Conservation (phyloP, 1,140 invertebrate species). For the Brachionus asplanchnoidis region DNA sequence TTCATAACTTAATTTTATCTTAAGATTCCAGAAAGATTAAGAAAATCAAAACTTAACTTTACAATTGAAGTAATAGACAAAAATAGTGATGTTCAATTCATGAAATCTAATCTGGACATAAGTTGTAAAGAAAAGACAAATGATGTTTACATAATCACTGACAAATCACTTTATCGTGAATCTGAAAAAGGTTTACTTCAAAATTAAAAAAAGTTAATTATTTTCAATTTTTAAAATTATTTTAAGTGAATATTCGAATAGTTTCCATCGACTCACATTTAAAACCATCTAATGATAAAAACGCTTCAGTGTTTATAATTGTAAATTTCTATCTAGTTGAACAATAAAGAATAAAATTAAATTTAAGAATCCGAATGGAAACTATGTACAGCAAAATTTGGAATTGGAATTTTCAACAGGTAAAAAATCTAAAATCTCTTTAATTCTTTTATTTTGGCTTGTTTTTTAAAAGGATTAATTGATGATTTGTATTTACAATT, state of each 20-base stretch:
- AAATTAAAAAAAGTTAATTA: not conserved
- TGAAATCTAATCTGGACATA: not conserved
- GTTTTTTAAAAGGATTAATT: not conserved
- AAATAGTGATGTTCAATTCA: not conserved
- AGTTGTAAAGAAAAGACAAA: not conserved
- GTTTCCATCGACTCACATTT: conserved; percentile 4
- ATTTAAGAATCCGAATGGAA: not conserved
- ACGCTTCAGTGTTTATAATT: not conserved
- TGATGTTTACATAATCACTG: not conserved
- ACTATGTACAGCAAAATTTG: not conserved
- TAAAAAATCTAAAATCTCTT: not conserved
- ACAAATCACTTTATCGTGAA: conserved; percentile 3
- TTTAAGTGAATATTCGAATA: not conserved
- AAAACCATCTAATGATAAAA: not conserved
- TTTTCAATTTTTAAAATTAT: not conserved
- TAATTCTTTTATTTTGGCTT: not conserved
- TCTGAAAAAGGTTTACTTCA: not conserved
- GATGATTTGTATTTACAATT: not conserved
- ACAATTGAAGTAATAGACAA: not conserved
- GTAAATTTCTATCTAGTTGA: not conserved
- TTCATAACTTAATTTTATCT: not conserved
- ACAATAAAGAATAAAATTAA: not conserved
- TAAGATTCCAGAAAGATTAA: not conserved
- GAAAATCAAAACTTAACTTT: not conserved
- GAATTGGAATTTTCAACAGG: not conserved